These are phyloP conservation scores for Spicauda simplicius DNA, from an alignment of 2,888 invertebrate species.

Conservation along the genomic window DNA sequence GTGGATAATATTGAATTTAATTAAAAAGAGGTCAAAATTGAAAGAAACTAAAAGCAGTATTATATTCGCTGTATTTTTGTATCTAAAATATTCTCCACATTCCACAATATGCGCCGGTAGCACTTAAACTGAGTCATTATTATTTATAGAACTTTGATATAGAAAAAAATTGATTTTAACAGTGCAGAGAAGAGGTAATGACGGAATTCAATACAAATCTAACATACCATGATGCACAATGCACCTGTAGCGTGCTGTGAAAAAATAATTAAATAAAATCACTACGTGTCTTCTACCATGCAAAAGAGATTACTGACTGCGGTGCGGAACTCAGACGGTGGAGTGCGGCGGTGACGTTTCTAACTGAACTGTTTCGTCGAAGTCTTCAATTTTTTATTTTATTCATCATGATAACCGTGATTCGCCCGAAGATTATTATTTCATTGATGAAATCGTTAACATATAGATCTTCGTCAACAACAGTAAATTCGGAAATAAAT, in stretches of 20 bases:
- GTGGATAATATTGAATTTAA: neutral
- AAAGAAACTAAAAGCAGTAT: neutral
- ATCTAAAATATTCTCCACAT: too few relatives aligned
- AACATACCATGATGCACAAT: constrained; percentile 41
- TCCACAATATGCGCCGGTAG: neutral
- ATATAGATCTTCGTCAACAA: too few relatives aligned
- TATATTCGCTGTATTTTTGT: neutral
- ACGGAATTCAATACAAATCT: constrained; percentile 12
- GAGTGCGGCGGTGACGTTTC: too few relatives aligned
- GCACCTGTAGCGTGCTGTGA: constrained; percentile 28
- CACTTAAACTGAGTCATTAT: constrained; percentile 54
- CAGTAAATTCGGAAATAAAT: too few relatives aligned
- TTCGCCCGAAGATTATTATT: too few relatives aligned
- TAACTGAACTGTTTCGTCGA: too few relatives aligned
- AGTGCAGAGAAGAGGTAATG: constrained; percentile 1
- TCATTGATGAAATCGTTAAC: too few relatives aligned
- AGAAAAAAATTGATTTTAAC: constrained; percentile 35
- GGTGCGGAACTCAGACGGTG: too few relatives aligned
- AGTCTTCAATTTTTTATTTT: neutral
- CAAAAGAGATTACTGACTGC: constrained; percentile 30
- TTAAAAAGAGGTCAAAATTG: constrained; percentile 14
- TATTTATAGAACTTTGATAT: constrained; percentile 60
- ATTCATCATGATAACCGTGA: neutral
- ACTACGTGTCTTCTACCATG: constrained; percentile 20
- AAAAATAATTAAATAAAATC: constrained; percentile 10